phyloP scores from a whole-genome alignment of 2,113 vertebrate genomes.

The Ascaphus truei region DNA sequence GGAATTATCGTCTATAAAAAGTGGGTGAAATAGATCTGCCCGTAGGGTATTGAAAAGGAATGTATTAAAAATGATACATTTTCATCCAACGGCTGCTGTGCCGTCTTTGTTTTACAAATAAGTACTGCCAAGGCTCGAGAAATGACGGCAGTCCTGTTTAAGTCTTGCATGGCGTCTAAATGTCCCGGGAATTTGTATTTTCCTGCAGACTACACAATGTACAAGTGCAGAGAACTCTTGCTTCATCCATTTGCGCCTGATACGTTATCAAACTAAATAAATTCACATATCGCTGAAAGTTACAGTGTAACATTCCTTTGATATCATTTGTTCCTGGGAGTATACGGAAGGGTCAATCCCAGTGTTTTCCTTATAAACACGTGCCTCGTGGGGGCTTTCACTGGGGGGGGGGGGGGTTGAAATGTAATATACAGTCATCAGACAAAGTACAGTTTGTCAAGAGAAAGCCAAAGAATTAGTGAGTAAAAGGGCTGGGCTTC shows the following conservation, averaged over 20 bases:
- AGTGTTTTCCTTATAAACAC: not conserved
- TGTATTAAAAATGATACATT: not conserved
- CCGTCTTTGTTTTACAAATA: not conserved
- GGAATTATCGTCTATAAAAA: too few species aligned
- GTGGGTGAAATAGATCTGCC: not conserved
- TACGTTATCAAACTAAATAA: conserved; percentile 19
- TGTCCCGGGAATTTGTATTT: conserved; percentile 21
- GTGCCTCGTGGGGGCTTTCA: not conserved
- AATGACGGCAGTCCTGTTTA: not conserved
- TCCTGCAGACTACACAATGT: conserved; percentile 21
- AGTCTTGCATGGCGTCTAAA: not conserved
- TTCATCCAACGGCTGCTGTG: not conserved
- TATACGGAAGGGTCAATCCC: not conserved
- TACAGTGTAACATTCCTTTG: conserved; percentile 12
- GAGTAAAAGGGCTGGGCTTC: too few species aligned
- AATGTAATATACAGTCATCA: too few species aligned
- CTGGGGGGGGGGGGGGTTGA: too few species aligned
- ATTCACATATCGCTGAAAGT: conserved; percentile 4
- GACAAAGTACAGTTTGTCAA: too few species aligned
- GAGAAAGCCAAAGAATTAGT: too few species aligned
- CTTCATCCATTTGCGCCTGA: not conserved
- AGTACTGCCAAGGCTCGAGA: not conserved
- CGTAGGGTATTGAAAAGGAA: not conserved
- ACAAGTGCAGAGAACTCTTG: not conserved
- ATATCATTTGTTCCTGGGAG: not conserved